Conservation (phyloP, 1,140 invertebrate species). For the Heliconius congener region DNA sequence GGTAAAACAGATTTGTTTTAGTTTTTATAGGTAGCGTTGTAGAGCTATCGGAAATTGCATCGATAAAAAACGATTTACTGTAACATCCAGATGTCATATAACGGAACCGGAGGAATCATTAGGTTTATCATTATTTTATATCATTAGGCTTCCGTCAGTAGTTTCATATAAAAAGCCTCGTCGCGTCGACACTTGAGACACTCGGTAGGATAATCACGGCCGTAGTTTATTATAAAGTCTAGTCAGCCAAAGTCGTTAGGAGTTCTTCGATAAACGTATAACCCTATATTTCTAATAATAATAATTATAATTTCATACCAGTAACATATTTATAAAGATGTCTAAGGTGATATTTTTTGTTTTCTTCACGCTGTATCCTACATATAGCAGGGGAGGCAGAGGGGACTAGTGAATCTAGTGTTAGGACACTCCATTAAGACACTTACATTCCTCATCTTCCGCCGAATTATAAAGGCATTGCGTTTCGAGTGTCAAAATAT, state of each 20-base stretch:
- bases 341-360: not conserved
- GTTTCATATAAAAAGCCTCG: constrained; percentile 48
- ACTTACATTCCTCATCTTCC: too few species aligned
- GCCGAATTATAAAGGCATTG: too few species aligned
- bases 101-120: constrained; percentile 39
- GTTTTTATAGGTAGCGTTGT: not conserved
- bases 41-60: not conserved
- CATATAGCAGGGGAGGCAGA: too few species aligned
- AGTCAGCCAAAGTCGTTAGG: constrained; percentile 44
- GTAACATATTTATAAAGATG: constrained; percentile 14
- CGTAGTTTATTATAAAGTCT: constrained; percentile 51
- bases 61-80: constrained; percentile 45
- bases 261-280: constrained; percentile 25
- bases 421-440: too few species aligned
- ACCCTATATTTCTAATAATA: constrained; percentile 6
- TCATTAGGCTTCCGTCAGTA: constrained; percentile 48
- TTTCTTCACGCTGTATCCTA: too few species aligned
- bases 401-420: too few species aligned
- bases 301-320: constrained; percentile 18
- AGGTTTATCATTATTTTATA: constrained; percentile 38
- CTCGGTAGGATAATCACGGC: constrained; percentile 51
- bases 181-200: constrained; percentile 42
- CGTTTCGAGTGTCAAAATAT: too few species aligned
- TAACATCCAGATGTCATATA: constrained; percentile 52
- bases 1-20: not conserved